These are phyloP conservation scores for Aldrovandia affinis DNA, from an alignment of 2,797 vertebrate genomes.

Conservation along the genomic window DNA sequence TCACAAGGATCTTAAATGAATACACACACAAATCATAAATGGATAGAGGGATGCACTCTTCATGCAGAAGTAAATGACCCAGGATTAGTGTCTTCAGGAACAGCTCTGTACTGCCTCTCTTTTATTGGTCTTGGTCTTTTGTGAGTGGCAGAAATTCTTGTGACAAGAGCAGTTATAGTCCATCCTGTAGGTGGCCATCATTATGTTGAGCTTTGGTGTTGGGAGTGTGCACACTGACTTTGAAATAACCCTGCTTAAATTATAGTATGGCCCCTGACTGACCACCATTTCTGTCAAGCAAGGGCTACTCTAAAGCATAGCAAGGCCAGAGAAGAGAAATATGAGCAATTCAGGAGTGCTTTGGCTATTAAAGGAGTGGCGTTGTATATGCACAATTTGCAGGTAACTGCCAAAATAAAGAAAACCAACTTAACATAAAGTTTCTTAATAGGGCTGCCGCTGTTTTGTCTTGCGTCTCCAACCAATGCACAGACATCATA, in stretches of 20 bases:
- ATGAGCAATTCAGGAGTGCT: not conserved
- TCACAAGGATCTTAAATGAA: not conserved
- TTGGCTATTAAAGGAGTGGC: not conserved
- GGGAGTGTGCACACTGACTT: not conserved
- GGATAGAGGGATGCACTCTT: not conserved
- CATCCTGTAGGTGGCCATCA: not conserved
- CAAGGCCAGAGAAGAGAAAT: not conserved
- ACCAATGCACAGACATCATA: too few species aligned
- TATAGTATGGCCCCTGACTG: not conserved
- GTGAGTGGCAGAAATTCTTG: not conserved
- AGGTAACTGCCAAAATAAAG: conserved; percentile 20
- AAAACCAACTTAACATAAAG: too few species aligned
- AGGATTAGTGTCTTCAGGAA: not conserved
- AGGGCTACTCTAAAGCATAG: not conserved
- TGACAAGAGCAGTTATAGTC: not conserved
- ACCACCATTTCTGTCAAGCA: not conserved
- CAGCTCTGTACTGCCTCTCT: not conserved
- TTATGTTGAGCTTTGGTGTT: conserved; percentile 11
- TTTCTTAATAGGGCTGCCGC: too few species aligned
- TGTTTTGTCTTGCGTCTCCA: too few species aligned
- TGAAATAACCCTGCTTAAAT: conserved; percentile 9
- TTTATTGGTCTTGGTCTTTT: not conserved
- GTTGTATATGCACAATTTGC: not conserved
- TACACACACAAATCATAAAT: not conserved
- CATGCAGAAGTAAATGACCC: not conserved